Base-by-base conservation (phyloP, 35 echinoderm and acorn worm species). In the Stichopus chloronotus region DNA sequence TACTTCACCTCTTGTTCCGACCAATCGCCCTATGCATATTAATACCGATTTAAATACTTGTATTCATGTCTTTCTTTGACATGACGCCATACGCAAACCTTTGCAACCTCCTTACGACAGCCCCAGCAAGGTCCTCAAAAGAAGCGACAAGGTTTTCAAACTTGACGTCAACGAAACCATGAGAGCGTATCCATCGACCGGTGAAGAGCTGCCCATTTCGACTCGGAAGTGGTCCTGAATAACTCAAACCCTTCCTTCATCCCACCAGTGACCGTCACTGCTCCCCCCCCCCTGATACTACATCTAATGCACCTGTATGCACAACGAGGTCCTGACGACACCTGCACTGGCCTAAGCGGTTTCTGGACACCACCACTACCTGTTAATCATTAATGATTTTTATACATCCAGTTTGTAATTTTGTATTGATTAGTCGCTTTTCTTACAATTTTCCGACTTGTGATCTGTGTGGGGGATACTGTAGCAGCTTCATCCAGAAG, bases 291-390 rank as follows among this genome's bases (percentile, higher is more conserved):
- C 30, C 30, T 43, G 3, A 0, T 43, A 43, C 30, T 43, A 43
- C 30, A 1, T 43, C 30, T 43, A 3, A 0, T 43, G 3, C 30
- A 43, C 30, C 30, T 43, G 30, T 43, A 43, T 3, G 30, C 30
- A 43, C 30, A 43, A 43, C 30, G 3, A 1, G 63, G 63, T 71
- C 63, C 4, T 1, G 63, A 71, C 1, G 63, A n/a, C 63, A 4
- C 11, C 1, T 71, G 10, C 63, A 71, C 10, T 13, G 63, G 63
- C 63, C 63, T 11, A 4, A 71, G n/a, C 63, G 4, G 1, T n/a
- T 71, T 71, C 63, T 71, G 63, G n/a, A 71, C n/a, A 71, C 63
- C n/a, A 71, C 63, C 63, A 4, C 63, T 71, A 71, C 63, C 63
- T 71, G n/a, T 71, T 71, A 71, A 71, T 71, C n/a, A 4, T 71